phyloP scores from a whole-genome alignment of 2,888 invertebrate species.

The Synergus gifuensis region DNA sequence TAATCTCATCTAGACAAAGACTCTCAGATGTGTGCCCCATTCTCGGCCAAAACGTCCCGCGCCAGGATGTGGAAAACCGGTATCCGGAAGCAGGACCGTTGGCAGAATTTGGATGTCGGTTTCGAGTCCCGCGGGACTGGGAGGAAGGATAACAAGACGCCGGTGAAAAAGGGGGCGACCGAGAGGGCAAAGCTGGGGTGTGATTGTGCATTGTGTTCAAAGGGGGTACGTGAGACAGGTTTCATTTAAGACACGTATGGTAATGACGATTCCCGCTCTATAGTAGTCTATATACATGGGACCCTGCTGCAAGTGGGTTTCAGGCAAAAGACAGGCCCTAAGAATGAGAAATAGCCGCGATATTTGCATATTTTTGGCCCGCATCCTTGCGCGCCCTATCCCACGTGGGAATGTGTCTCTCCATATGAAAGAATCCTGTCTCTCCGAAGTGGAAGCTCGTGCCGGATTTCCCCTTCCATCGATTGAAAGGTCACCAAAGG shows the following conservation, averaged over 20 bases:
- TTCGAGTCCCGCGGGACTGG: conserved; percentile 42
- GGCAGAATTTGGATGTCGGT: conserved; percentile 51
- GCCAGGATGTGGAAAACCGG: conserved; percentile 73
- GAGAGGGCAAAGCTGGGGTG: conserved; percentile 42
- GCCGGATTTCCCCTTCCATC: conserved; percentile 42
- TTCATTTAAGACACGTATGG: conserved; percentile 73
- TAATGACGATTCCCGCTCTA: conserved; percentile 62
- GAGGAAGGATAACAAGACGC: conserved; percentile 29
- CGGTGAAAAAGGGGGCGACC: conserved; percentile 25
- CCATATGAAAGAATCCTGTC: conserved; percentile 44
- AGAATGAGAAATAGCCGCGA: conserved; percentile 64
- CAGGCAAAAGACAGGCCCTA: conserved; percentile 50
- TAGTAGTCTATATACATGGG: conserved; percentile 35
- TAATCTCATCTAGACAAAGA: conserved; percentile 68
- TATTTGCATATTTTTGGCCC: conserved; percentile 77
- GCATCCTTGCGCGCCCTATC: conserved; percentile 65
- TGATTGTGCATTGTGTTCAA: conserved; percentile 34
- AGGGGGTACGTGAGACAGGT: conserved; percentile 63
- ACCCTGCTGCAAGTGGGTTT: conserved; percentile 31
- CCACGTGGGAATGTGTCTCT: conserved; percentile 68
- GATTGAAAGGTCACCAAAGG: neutral
- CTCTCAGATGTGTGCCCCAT: conserved; percentile 38
- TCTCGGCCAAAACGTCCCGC: conserved; percentile 72
- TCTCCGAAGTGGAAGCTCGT: conserved; percentile 47
- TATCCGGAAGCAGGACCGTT: conserved; percentile 77